Evolutionary conservation across 2,888 invertebrate species (phyloP).

Genomic region (Zhuqinia jingwanae): DNA sequence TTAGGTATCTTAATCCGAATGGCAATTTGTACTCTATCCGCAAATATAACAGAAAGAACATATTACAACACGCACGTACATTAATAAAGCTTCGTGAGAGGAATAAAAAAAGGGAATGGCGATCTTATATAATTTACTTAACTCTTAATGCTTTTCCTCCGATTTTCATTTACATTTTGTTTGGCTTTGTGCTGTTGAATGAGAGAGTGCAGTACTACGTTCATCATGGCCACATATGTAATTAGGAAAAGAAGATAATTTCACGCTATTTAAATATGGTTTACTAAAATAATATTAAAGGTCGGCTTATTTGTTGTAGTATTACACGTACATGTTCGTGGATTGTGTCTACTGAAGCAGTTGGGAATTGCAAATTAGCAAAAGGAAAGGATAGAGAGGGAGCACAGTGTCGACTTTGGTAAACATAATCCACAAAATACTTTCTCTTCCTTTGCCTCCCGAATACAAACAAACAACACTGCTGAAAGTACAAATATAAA

Average conservation of each 20-base stretch:
- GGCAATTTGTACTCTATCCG: not conserved
- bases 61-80: not conserved
- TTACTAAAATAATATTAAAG: slow-evolving; percentile 62
- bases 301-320: slow-evolving; percentile 33
- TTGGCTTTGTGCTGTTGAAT: not conserved
- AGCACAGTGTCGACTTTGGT: not conserved
- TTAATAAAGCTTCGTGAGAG: not conserved
- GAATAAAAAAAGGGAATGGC: slow-evolving; percentile 13
- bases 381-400: not conserved
- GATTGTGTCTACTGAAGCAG: not conserved
- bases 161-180: slow-evolving; percentile 40
- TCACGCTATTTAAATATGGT: slow-evolving; percentile 51
- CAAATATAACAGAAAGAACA: not conserved
- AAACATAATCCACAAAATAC: not conserved
- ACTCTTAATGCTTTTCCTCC: slow-evolving; percentile 12
- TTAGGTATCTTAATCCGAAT: slow-evolving; percentile 31
- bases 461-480: not conserved
- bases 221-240: too few relatives aligned
- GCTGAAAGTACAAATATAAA: not conserved
- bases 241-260: slow-evolving; percentile 52
- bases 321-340: not conserved
- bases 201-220: not conserved
- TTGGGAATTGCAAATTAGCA: not conserved
- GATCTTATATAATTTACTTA: slow-evolving; percentile 7
- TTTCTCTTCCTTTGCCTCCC: not conserved